phyloP scores from a whole-genome alignment of 2,888 invertebrate species.

The Sceliomorpha sp. region DNA sequence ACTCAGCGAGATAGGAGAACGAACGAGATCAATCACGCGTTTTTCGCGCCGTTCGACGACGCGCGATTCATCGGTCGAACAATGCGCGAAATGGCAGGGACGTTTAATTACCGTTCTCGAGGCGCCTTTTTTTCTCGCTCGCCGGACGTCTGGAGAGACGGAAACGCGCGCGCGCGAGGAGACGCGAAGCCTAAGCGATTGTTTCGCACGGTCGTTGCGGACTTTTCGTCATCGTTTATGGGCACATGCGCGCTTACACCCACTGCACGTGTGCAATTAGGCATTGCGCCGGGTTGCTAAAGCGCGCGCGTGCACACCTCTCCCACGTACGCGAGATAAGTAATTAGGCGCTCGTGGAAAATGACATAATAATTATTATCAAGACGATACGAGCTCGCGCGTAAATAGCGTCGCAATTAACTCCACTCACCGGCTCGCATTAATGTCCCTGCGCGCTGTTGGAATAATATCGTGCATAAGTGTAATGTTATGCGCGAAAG shows the following conservation, averaged over 20 bases:
- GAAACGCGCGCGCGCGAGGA: slow-evolving; percentile 9
- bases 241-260: slow-evolving; percentile 49
- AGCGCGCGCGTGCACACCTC: slow-evolving; percentile 52
- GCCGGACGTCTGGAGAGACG: not conserved
- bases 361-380: slow-evolving; percentile 57
- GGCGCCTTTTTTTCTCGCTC: no score
- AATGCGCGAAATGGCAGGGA: no score
- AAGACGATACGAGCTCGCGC: slow-evolving; percentile 34
- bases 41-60: slow-evolving; percentile 28
- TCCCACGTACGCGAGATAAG: slow-evolving; percentile 54
- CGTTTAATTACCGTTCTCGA: no score
- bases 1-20: no score
- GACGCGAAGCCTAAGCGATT: slow-evolving; percentile 30
- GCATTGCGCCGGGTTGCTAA: slow-evolving; percentile 45
- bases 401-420: slow-evolving; percentile 44
- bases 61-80: slow-evolving; percentile 41
- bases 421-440: slow-evolving; percentile 16
- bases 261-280: slow-evolving; percentile 51
- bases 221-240: slow-evolving; percentile 52
- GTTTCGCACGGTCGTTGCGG: slow-evolving; percentile 50
- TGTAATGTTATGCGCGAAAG: no score
- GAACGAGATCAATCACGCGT: slow-evolving; percentile 43
- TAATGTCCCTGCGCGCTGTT: slow-evolving; percentile 14
- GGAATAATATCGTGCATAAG: slow-evolving; percentile 17
- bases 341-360: slow-evolving; percentile 51